Conservation (phyloP, 1,140 invertebrate genomes). For the Aphelinus atriplicis region DNA sequence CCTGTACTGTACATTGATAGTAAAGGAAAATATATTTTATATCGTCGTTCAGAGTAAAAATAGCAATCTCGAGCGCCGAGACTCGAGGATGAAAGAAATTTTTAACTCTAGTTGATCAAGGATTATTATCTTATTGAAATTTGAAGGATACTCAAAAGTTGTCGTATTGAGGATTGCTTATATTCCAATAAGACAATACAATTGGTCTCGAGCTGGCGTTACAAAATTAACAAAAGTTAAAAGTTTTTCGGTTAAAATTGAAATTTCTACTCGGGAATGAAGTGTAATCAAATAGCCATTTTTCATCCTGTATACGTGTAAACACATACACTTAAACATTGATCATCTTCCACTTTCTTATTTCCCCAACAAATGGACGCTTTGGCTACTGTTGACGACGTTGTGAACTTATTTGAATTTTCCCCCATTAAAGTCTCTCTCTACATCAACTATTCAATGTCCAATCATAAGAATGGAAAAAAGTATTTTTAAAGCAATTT, state of each 20-base stretch:
- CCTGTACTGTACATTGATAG: not conserved
- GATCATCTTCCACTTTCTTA: conserved; percentile 25
- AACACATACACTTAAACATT: conserved; percentile 13
- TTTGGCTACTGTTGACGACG: conserved; percentile 15
- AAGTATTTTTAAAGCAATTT: conserved; percentile 22
- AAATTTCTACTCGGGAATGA: conserved; percentile 34
- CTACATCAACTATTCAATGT: not conserved
- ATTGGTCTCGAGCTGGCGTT: not conserved
- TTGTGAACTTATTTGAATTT: conserved; percentile 29
- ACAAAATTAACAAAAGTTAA: not conserved
- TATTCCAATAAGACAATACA: conserved; percentile 13
- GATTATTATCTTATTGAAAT: conserved; percentile 19
- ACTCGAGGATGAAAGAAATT: not conserved
- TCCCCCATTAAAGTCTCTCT: conserved; percentile 4
- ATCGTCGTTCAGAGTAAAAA: conserved; percentile 14
- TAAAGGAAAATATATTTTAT: conserved; percentile 6
- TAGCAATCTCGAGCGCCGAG: conserved; percentile 18
- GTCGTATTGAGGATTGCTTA: not conserved
- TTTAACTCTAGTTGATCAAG: conserved; percentile 14
- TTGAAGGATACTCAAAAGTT: not conserved
- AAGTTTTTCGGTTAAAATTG: not conserved
- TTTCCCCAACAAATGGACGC: conserved; percentile 12
- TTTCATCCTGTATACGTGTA: conserved; percentile 29
- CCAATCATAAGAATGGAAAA: not conserved
- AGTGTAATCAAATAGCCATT: conserved; percentile 22